A percentile compares a stretch with the other conserved stretches of the same genome.
These are phyloP conservation scores for Oryzias woworae DNA, from an alignment of 2,113 vertebrate species.

Conservation along the genomic window DNA sequence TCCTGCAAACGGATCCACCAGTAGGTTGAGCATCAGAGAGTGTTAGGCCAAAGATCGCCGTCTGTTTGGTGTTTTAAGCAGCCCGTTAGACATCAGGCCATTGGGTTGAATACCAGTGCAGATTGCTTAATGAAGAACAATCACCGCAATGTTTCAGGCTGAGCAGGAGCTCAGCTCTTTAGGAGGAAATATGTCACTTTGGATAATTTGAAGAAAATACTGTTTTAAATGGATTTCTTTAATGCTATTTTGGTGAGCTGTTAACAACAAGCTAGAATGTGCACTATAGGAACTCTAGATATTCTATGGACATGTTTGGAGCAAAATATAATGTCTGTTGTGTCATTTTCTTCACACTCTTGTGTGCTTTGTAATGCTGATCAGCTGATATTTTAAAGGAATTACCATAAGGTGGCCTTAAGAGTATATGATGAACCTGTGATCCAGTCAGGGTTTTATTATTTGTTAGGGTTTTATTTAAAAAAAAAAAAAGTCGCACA, in stretches of 20 bases:
- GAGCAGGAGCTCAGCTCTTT: not conserved
- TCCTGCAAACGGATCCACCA: too few species aligned
- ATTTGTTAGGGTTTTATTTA: constrained; percentile 12
- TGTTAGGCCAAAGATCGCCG: too few species aligned
- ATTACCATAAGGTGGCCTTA: constrained; percentile 17
- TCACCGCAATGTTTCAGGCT: not conserved
- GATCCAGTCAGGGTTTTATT: constrained; percentile 17
- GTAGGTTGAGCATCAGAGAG: too few species aligned
- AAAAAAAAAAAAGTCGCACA: constrained; percentile 38
- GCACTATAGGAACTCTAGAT: too few species aligned
- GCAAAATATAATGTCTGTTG: not conserved
- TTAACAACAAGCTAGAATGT: too few species aligned
- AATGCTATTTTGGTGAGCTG: too few species aligned
- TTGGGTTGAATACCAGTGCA: too few species aligned
- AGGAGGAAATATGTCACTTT: not conserved
- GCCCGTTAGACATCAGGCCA: too few species aligned
- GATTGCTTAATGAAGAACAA: not conserved
- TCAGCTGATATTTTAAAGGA: constrained; percentile 21
- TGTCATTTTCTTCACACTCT: not conserved
- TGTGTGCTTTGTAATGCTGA: constrained; percentile 5
- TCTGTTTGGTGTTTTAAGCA: too few species aligned
- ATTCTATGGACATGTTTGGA: not conserved
- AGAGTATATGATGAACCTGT: constrained; percentile 54
- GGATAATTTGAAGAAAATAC: too few species aligned
- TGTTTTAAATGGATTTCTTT: too few species aligned